phyloP scores from a whole-genome alignment of 2,797 vertebrate genomes.

The Silurus aristotelis region DNA sequence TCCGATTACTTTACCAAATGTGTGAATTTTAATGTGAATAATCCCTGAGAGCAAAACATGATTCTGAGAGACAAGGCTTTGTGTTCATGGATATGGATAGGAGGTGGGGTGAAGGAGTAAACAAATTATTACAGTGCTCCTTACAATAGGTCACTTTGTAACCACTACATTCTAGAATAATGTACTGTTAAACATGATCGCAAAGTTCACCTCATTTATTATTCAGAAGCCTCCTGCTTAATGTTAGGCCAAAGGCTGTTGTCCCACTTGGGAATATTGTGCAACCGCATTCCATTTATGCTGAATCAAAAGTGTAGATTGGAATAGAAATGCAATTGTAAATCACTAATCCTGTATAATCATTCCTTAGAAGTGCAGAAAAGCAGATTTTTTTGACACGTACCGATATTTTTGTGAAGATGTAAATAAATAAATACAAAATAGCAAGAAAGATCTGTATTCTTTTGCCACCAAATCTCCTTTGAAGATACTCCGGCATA shows the following conservation, averaged over 20 bases:
- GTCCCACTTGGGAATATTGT: background rate
- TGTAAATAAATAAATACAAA: constrained; percentile 94
- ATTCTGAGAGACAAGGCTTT: background rate
- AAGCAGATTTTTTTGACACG: constrained; percentile 45
- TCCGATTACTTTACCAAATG: background rate
- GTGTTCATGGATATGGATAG: background rate
- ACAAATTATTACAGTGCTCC: background rate
- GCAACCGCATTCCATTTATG: too few species aligned
- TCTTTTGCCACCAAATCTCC: constrained; percentile 86
- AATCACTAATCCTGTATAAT: background rate
- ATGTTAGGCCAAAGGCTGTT: background rate
- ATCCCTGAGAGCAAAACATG: too few species aligned
- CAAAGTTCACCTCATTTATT: background rate
- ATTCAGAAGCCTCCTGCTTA: background rate
- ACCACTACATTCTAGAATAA: background rate
- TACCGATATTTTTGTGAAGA: constrained; percentile 99
- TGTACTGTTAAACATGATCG: background rate
- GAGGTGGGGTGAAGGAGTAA: background rate
- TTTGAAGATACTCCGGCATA: constrained; percentile 92
- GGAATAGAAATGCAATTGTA: background rate
- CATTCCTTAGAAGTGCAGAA: background rate
- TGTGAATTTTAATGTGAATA: background rate
- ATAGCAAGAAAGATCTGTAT: constrained; percentile 86
- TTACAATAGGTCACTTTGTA: background rate
- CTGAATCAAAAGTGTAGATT: background rate